phyloP scores from a whole-genome alignment of 53 echinoderm and acorn worm genomes.

The Crossaster papposus region DNA sequence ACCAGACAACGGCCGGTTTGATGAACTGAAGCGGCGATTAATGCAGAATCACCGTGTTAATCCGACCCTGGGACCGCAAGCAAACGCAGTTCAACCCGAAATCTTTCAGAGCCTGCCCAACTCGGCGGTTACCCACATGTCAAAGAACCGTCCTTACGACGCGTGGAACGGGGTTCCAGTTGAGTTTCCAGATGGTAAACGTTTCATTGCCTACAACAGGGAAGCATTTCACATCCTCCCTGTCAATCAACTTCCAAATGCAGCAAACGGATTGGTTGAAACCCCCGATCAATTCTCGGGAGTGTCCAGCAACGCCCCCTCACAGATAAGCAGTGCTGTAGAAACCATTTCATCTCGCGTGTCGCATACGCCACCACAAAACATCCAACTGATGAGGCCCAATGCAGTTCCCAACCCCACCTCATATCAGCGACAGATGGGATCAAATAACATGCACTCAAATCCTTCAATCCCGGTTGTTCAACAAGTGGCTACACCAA shows the following conservation, averaged over 20 bases:
- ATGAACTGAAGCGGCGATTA: conserved; percentile 34
- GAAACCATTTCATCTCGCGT: neutral
- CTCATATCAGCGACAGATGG: neutral
- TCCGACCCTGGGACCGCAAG: neutral
- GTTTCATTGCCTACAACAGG: conserved; percentile 20
- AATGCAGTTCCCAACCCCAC: neutral
- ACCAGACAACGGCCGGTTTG: neutral
- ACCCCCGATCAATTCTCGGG: neutral
- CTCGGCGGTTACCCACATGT: neutral
- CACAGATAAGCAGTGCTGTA: neutral
- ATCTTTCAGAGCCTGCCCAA: neutral
- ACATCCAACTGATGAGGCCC: neutral
- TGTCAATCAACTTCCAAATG: neutral
- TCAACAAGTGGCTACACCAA: neutral
- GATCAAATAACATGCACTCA: neutral
- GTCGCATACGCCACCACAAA: neutral
- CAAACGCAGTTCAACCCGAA: neutral
- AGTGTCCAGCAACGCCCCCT: neutral
- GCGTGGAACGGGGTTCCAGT: conserved; percentile 18
- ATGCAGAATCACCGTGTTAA: neutral
- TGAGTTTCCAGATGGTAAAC: conserved; percentile 38
- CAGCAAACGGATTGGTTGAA: neutral
- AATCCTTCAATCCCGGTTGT: neutral
- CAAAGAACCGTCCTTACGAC: neutral
- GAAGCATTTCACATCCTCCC: neutral